These are phyloP conservation scores for Diplolepis rosae DNA, from an alignment of 2,888 invertebrate species.

Conservation along the genomic window DNA sequence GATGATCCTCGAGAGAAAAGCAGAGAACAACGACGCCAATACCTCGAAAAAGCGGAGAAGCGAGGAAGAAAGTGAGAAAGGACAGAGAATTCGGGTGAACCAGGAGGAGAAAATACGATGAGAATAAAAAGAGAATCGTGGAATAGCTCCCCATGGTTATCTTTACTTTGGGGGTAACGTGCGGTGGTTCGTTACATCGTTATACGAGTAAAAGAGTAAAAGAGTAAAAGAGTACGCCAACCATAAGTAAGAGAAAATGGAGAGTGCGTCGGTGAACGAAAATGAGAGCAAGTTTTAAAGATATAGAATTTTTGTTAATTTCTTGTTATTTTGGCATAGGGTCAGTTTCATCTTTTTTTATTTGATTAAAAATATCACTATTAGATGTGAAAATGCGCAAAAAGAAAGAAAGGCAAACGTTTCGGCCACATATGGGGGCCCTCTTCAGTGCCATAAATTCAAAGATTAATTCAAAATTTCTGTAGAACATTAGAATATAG, in stretches of 20 bases:
- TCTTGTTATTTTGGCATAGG: too few relatives aligned
- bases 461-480: too few relatives aligned
- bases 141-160: constrained; percentile 47
- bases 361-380: too few relatives aligned
- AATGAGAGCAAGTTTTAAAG: neutral
- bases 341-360: too few relatives aligned
- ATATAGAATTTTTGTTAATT: too few relatives aligned
- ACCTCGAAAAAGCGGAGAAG: constrained; percentile 35
- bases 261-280: constrained; percentile 16
- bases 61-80: constrained; percentile 39
- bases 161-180: constrained; percentile 45
- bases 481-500: too few relatives aligned
- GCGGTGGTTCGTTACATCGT: constrained; percentile 31
- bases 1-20: constrained; percentile 47
- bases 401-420: too few relatives aligned
- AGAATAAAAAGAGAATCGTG: constrained; percentile 36
- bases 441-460: too few relatives aligned
- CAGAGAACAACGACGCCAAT: constrained; percentile 21
- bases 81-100: constrained; percentile 41
- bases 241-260: neutral
- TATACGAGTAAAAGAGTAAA: constrained; percentile 38
- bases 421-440: too few relatives aligned
- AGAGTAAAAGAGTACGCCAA: constrained; percentile 33
- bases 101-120: constrained; percentile 38
- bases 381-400: too few relatives aligned